A percentile compares a stretch with the other conserved stretches of the same genome.
Evolutionary conservation across 2,113 vertebrate species (phyloP).

Genomic region (Sitta europaea): DNA sequence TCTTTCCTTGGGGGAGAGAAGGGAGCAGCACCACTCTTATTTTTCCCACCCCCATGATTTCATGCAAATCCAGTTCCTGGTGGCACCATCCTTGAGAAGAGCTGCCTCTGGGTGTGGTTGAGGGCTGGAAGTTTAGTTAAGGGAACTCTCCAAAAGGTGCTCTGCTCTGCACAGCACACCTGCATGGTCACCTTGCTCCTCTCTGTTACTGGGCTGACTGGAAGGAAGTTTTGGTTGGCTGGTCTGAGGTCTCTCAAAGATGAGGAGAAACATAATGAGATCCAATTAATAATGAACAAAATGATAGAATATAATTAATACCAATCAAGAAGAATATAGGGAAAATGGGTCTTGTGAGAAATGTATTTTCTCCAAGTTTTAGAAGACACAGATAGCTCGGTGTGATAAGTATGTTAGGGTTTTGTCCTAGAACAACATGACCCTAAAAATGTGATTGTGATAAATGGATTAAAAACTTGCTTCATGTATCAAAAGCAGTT

Average conservation of each 20-base stretch:
- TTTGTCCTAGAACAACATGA: conserved; percentile 40
- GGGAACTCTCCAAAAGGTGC: neutral
- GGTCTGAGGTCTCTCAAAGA: neutral
- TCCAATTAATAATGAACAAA: conserved; percentile 15
- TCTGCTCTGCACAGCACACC: neutral
- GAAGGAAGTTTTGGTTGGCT: neutral
- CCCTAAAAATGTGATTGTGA: neutral
- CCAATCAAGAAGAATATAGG: neutral
- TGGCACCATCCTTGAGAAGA: neutral
- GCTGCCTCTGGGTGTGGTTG: neutral
- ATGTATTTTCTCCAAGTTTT: neutral
- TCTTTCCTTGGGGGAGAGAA: neutral
- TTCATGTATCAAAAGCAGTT: neutral
- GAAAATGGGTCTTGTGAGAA: conserved; percentile 25
- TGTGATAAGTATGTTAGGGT: neutral
- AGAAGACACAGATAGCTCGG: neutral
- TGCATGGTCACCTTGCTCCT: neutral
- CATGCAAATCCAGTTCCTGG: neutral
- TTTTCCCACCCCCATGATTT: neutral
- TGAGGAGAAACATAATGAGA: neutral
- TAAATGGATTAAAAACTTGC: neutral
- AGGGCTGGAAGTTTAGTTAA: neutral
- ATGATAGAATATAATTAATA: conserved; percentile 5
- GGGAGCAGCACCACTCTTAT: rapidly evolving
- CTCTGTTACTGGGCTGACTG: neutral